Evolutionary conservation across 2,888 invertebrate species (phyloP).

Genomic region (Chrysodeixis includens): DNA sequence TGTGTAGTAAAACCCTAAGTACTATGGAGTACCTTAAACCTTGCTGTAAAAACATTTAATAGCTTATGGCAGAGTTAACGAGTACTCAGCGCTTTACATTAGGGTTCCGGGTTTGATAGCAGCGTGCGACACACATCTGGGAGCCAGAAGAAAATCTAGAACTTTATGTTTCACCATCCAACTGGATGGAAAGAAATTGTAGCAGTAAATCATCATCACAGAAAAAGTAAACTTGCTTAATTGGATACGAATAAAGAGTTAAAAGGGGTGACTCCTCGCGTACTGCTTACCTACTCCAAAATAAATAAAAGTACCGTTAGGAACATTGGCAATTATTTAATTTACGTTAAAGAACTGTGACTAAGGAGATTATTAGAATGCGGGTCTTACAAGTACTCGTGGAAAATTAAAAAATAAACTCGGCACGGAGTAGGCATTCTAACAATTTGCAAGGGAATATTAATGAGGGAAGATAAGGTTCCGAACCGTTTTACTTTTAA

Average conservation of each 20-base stretch:
- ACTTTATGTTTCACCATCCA: too few relatives aligned
- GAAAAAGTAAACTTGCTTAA: not conserved
- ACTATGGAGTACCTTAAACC: not conserved
- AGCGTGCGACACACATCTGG: not conserved
- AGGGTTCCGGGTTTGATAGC: not conserved
- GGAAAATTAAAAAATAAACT: conserved; percentile 61
- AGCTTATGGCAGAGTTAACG: not conserved
- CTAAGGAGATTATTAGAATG: conserved; percentile 30
- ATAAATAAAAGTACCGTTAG: not conserved
- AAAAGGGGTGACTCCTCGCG: not conserved
- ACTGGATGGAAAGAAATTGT: too few relatives aligned
- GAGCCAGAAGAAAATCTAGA: not conserved
- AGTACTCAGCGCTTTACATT: not conserved
- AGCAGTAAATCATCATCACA: not conserved
- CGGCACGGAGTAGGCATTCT: conserved; percentile 63
- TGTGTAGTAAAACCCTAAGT: not conserved
- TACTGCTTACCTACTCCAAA: not conserved
- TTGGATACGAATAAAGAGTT: not conserved
- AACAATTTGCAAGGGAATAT: conserved; percentile 79
- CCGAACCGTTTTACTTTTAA: conserved; percentile 84
- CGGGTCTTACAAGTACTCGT: conserved; percentile 28
- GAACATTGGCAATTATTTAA: conserved; percentile 25
- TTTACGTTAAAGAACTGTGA: conserved; percentile 18
- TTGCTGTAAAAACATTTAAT: not conserved
- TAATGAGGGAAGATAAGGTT: conserved; percentile 83